phyloP scores from a whole-genome alignment of 2,888 invertebrate species.

The Acanthopleura granulata region DNA sequence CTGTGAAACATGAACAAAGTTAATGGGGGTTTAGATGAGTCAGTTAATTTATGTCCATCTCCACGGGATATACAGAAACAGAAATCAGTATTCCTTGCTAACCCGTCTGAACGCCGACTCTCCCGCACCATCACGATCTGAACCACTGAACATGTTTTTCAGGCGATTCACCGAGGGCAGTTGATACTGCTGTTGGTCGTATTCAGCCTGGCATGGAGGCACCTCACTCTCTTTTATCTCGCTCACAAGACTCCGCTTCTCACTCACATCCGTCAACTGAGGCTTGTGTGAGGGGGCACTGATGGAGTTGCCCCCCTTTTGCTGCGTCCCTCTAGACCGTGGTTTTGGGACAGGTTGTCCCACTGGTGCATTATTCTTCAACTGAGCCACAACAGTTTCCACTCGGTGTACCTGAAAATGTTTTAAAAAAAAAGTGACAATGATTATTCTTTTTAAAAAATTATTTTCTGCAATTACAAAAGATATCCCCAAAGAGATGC shows the following conservation, averaged over 20 bases:
- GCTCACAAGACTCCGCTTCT: too few relatives aligned
- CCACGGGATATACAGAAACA: too few relatives aligned
- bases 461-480: too few relatives aligned
- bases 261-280: neutral
- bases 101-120: conserved; percentile 10
- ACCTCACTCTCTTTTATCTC: neutral
- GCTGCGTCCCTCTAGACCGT: too few relatives aligned
- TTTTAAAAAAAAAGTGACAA: too few relatives aligned
- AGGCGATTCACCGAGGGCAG: conserved; percentile 1
- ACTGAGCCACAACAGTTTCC: neutral
- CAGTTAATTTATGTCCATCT: neutral
- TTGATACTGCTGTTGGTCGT: neutral
- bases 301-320: neutral
- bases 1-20: neutral
- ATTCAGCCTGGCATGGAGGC: neutral
- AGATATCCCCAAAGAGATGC: too few relatives aligned
- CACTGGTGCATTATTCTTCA: neutral
- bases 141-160: neutral
- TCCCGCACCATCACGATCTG: neutral
- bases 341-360: too few relatives aligned
- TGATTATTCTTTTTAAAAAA: too few relatives aligned
- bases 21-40: neutral
- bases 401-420: conserved; percentile 1
- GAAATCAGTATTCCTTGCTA: conserved; percentile 5
- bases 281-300: neutral